A percentile compares a stretch with the other conserved stretches of the same genome.
Conservation (phyloP, 2,113 vertebrate genomes). For the Gavia stellata region DNA sequence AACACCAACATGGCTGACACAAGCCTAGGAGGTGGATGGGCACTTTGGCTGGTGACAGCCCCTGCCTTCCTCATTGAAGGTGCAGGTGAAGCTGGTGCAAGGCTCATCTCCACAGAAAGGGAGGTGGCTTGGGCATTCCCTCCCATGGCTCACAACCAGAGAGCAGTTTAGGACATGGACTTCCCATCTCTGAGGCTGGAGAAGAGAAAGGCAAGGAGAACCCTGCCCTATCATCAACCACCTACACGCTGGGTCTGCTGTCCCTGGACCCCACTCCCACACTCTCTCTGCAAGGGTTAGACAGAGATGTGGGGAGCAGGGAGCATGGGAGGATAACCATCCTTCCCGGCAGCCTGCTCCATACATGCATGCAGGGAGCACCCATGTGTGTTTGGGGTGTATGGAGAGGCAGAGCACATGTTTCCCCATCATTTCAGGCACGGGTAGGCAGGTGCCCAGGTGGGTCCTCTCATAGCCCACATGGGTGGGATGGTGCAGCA, state of each 20-base stretch:
- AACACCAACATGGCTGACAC: accelerated
- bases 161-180: not conserved
- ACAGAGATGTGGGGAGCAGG: not conserved
- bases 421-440: not conserved
- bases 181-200: not conserved
- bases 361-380: accelerated
- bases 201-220: not conserved
- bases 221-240: not conserved
- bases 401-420: accelerated
- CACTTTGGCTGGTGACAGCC: not conserved
- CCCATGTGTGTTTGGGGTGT: accelerated
- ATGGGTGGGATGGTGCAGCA: not conserved
- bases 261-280: accelerated
- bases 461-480: accelerated
- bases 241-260: not conserved
- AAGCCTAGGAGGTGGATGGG: not conserved
- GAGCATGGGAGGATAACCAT: not conserved
- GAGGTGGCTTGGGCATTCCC: not conserved
- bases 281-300: not conserved
- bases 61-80: not conserved
- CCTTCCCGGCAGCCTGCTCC: not conserved
- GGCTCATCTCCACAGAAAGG: not conserved
- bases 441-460: not conserved
- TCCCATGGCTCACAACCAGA: accelerated
- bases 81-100: not conserved